Conservation (phyloP, 2,797 vertebrate species). For the Poecilia wingei region DNA sequence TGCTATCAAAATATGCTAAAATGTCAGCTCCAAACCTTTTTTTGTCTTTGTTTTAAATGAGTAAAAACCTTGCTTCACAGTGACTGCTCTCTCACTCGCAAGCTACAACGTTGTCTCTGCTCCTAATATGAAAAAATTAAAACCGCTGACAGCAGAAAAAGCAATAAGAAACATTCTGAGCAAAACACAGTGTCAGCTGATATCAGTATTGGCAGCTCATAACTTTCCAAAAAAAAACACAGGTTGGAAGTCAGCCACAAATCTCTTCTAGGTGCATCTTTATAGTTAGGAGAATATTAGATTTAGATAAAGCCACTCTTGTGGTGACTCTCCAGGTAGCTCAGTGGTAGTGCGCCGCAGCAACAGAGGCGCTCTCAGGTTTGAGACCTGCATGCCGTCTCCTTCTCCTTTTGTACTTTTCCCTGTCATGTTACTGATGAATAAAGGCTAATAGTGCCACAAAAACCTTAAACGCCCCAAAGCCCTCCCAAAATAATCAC, state of each 20-base stretch:
- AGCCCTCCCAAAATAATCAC: too few species aligned
- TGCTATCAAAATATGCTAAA: background rate
- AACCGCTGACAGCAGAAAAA: background rate
- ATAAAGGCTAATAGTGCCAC: background rate
- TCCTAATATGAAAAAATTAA: background rate
- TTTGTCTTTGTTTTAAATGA: background rate
- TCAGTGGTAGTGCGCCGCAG: too few species aligned
- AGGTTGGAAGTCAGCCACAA: background rate
- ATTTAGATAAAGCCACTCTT: background rate
- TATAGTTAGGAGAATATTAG: background rate
- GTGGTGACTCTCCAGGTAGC: background rate
- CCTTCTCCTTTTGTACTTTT: too few species aligned
- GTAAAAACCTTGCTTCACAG: background rate
- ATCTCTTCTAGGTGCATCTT: background rate
- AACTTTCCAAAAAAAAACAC: background rate
- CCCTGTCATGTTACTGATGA: too few species aligned
- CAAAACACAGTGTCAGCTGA: background rate
- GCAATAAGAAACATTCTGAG: background rate
- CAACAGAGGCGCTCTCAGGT: too few species aligned
- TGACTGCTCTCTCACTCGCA: background rate
- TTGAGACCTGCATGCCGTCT: too few species aligned
- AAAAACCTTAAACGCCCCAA: background rate
- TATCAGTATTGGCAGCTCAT: background rate
- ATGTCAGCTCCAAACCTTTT: background rate
- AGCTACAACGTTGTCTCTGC: background rate